A percentile compares a stretch with the other conserved stretches of the same genome.
These are phyloP conservation scores for Conomelus anceps DNA, from an alignment of 2,888 invertebrate genomes.

Conservation along the genomic window DNA sequence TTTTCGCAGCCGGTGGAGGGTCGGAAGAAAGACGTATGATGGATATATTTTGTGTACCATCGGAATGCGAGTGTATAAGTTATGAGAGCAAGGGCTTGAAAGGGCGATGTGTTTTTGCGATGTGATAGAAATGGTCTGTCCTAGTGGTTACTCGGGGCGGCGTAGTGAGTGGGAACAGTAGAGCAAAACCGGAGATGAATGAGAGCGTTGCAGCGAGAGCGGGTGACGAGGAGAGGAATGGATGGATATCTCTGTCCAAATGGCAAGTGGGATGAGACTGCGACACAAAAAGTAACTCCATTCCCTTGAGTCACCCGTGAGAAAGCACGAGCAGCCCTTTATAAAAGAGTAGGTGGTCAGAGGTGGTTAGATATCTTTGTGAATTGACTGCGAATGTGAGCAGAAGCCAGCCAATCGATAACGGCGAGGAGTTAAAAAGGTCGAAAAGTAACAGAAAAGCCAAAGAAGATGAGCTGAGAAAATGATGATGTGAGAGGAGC, in stretches of 20 bases:
- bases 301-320: background rate
- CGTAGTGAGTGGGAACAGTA: background rate
- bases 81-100: background rate
- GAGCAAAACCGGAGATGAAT: background rate
- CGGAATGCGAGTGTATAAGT: background rate
- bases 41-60: background rate
- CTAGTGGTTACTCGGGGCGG: no score
- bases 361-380: background rate
- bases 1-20: background rate
- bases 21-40: background rate
- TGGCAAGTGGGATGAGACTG: background rate
- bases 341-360: background rate
- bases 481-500: background rate
- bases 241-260: background rate
- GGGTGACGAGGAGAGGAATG: background rate
- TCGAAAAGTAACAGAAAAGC: background rate
- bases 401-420: background rate
- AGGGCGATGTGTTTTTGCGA: background rate
- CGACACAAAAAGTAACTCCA: background rate
- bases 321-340: background rate
- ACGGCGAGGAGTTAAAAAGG: background rate
- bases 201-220: background rate
- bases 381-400: background rate
- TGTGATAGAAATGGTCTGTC: background rate
- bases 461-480: background rate